These are phyloP conservation scores for Hybos culiciformis DNA, from an alignment of 2,888 invertebrate genomes.

Conservation along the genomic window DNA sequence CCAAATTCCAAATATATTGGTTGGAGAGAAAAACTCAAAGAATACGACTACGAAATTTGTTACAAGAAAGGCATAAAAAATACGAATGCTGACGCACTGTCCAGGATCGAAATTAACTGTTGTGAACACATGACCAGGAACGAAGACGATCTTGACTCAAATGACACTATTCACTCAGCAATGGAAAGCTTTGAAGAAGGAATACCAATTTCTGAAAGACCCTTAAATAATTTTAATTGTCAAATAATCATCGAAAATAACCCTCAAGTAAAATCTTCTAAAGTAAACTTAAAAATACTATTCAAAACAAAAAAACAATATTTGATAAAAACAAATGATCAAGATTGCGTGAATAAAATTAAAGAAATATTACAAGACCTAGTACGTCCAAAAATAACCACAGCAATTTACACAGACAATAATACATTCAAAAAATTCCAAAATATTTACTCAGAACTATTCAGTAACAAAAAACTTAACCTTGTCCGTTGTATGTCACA, in stretches of 20 bases:
- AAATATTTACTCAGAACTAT: not conserved
- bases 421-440: not conserved
- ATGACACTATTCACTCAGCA: not conserved
- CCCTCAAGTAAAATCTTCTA: too few species aligned
- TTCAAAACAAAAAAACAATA: constrained; percentile 9
- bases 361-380: too few species aligned
- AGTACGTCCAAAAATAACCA: too few species aligned
- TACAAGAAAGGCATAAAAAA: constrained; percentile 11
- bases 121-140: not conserved
- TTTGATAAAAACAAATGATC: constrained; percentile 6
- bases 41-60: too few species aligned
- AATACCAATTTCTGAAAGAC: too few species aligned
- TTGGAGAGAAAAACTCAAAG: too few species aligned
- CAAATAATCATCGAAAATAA: too few species aligned
- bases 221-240: too few species aligned
- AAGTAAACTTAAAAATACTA: too few species aligned
- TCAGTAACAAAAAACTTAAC: not conserved
- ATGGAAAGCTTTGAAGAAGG: not conserved
- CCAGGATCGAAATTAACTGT: not conserved
- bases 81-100: constrained; percentile 7
- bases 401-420: too few species aligned
- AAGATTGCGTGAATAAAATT: constrained; percentile 8
- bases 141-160: not conserved
- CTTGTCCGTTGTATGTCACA: not conserved
- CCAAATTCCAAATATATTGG: not conserved